Base-by-base conservation (phyloP, 2,797 vertebrate genomes). In the Cryptoblepharus egeriae region DNA sequence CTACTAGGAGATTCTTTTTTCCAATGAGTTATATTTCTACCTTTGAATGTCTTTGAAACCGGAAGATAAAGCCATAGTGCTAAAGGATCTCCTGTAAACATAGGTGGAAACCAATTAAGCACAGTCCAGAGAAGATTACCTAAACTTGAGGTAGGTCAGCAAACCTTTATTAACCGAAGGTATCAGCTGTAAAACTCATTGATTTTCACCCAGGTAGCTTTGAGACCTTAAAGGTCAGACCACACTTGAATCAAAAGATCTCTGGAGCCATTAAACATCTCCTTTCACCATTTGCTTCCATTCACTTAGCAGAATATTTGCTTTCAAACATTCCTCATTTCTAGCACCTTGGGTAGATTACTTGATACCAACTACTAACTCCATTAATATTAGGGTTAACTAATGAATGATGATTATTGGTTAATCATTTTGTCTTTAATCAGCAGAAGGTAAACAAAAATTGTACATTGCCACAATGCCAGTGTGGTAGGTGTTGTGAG, bases 191-290 rank as follows among this genome's bases (percentile, higher is more conserved):
- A 84, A 84, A 84, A 79, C 35, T 60, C 77, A 84, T 84, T 84
- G 82, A 84, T 84, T 84, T 84, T 82, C 82, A 74, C 58, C 52
- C 58, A 69, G 73, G 73, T 64, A 71, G 60, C 77, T 82, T 83
- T 83, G 70, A 73, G 65, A 79, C 71, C 55, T 68, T 69, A 84
- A 84, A 84, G 77, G 77, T 75, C 77, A 77, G 61, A 37, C 30
- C 79, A 81, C 68, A 77, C 68, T 65, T 77, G 68, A 67, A 65
- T 81, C 79, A 85, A 72, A n/a, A 71, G 49, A 77, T 81, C 68
- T 77, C 67, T 65, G 60, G 52, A 45, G 74, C 74, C 57, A 49
- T 72, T 77, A 81, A 79, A 32, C 45, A 71, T 37, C 35, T 61
- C 24, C 39, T 52, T 84, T 75, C 60, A 42, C 52, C 57, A 69